Evolutionary conservation across 2,113 vertebrate species (phyloP), one percentile per base, ranked within the genome.

Genomic region (Xiphias gladius): DNA sequence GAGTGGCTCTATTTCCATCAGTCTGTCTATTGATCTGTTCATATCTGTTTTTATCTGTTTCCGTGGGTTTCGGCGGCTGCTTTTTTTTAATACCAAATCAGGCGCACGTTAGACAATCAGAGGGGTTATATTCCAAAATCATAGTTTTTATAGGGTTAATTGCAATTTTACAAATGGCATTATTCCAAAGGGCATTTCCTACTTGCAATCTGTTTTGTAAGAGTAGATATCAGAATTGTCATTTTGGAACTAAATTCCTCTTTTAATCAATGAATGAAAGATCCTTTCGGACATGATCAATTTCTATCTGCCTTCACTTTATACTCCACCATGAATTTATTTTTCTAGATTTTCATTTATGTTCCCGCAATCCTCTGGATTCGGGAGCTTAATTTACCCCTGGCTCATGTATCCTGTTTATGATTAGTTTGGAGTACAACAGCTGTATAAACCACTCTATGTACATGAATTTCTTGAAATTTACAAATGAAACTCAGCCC

Each of bases 1-100:
- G 85, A 81, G 79, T 7, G 20, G 11, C 69, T 88, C 83, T 86
- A 78, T 90, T 87, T 90, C 79, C 82, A 73, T 54, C 83, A 12
- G 62, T 73, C 67, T 32, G 54, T 58, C 57, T 67, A 77, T 80
- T 8, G 75, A 88, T 88, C 67, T 76, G 65, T 75, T 79, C 48
- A 61, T 35, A 73, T 85, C 79, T 75, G 74, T 74, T 84, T 81
- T 76, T 72, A 75, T 75, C 79, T 30, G 76, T 59, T 41, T 74
- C 54, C 1, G n/a, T 70, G 39, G 48, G 32, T 62, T 75, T 83
- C 30, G n/a, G 79, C 5, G 13, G 76, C 78, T 57, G 64, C 65
- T 12, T 2, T 61, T 80, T 80, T 73, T 11, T 59, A n/a, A 46
- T 17, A 58, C 17, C 0, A 11, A 19, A 35, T 73, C 70, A 71